phyloP scores from a whole-genome alignment of 1,140 invertebrate genomes.

The Tetramorium parvispinum region DNA sequence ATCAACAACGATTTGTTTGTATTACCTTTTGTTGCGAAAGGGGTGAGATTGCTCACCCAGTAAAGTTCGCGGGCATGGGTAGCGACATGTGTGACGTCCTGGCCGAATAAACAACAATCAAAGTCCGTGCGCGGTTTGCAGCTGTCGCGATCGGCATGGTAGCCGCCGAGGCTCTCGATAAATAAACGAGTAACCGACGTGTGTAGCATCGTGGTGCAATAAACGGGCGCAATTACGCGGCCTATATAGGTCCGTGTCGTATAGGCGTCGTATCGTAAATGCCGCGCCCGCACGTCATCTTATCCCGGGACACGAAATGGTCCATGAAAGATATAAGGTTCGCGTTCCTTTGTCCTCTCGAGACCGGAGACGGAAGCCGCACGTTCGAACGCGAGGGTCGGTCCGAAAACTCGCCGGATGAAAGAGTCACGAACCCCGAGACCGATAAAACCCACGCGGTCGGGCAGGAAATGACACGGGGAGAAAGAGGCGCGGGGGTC shows the following conservation, averaged over 20 bases:
- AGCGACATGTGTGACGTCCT: conserved; percentile 41
- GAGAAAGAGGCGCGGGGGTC: not conserved
- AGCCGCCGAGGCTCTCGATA: conserved; percentile 36
- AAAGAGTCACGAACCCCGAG: conserved; percentile 21
- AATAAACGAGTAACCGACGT: conserved; percentile 58
- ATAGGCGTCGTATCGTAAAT: conserved; percentile 38
- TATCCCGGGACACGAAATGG: conserved; percentile 33
- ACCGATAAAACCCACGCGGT: conserved; percentile 7
- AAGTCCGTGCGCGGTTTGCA: conserved; percentile 29
- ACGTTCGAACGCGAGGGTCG: conserved; percentile 2
- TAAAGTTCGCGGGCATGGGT: conserved; percentile 17
- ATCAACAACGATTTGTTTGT: not conserved
- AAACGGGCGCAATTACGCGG: conserved; percentile 62
- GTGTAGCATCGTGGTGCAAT: conserved; percentile 42
- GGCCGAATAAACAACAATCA: conserved; percentile 66
- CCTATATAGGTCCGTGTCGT: not conserved
- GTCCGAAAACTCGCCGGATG: conserved; percentile 1
- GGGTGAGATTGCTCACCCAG: not conserved
- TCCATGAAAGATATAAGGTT: conserved; percentile 67
- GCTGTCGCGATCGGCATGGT: conserved; percentile 32
- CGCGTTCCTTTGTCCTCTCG: conserved; percentile 23
- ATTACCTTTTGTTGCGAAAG: not conserved
- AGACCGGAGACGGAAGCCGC: conserved; percentile 1
- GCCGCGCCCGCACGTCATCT: conserved; percentile 14
- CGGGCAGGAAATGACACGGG: not conserved